Evolutionary conservation across 2,888 invertebrate genomes (phyloP).

Genomic region (Agonopterix heracliana): DNA sequence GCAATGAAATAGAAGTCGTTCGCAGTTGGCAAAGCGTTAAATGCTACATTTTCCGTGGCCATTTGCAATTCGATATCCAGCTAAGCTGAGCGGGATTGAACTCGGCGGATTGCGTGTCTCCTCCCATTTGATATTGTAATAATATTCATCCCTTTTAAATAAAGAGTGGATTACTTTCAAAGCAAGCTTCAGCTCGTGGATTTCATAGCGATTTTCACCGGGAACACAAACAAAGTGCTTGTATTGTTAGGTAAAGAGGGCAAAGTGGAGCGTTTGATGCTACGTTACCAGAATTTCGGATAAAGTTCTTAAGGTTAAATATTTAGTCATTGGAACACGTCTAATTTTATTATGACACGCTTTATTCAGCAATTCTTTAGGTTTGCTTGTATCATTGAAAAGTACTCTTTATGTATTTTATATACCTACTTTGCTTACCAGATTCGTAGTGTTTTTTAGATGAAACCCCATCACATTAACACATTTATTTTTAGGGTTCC

Average conservation of each 20-base stretch:
- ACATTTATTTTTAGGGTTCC: too few species aligned
- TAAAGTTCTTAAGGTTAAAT: neutral
- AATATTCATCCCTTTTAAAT: constrained; percentile 54
- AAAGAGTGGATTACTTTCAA: constrained; percentile 35
- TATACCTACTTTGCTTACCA: too few species aligned
- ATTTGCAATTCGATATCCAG: constrained; percentile 72
- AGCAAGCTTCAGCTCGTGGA: constrained; percentile 7
- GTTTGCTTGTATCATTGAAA: too few species aligned
- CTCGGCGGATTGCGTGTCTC: constrained; percentile 52
- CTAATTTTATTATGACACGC: too few species aligned
- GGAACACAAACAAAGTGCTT: constrained; percentile 5
- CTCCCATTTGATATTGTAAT: constrained; percentile 53
- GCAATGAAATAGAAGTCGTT: constrained; percentile 47
- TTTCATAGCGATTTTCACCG: constrained; percentile 5
- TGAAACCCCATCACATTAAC: too few species aligned
- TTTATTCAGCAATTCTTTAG: too few species aligned
- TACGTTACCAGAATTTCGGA: neutral
- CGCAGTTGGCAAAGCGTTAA: constrained; percentile 68
- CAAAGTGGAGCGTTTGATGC: neutral
- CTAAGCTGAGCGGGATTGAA: constrained; percentile 64
- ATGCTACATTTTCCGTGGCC: constrained; percentile 67
- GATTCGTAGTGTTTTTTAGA: too few species aligned
- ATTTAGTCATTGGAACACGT: too few species aligned
- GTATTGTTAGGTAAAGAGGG: neutral
- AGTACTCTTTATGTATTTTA: too few species aligned